Evolutionary conservation across 2,113 vertebrate species (phyloP).

Genomic region (Hystrix brachyura): DNA sequence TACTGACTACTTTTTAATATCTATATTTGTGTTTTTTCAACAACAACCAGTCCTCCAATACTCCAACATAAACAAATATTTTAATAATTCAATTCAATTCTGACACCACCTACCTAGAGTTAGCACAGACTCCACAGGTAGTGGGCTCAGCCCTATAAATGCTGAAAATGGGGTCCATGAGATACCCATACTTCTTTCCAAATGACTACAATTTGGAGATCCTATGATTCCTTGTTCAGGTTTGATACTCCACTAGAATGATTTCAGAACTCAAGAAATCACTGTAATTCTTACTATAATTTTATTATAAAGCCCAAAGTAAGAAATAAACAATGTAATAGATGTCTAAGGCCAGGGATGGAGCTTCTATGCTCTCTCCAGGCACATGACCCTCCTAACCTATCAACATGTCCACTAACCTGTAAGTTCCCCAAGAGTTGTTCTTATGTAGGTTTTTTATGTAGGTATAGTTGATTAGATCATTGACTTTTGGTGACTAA

Average conservation of each 20-base stretch:
- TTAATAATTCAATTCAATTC: neutral
- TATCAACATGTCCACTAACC: neutral
- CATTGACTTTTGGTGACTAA: neutral
- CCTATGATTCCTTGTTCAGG: no score
- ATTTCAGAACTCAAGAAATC: neutral
- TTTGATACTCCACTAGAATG: neutral
- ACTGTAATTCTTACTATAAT: neutral
- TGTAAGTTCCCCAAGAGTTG: neutral
- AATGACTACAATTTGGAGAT: neutral
- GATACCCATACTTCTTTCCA: neutral
- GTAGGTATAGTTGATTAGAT: neutral
- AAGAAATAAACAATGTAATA: neutral
- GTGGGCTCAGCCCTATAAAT: neutral
- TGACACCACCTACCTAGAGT: neutral
- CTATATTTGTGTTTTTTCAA: neutral
- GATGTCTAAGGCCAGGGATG: rapidly evolving
- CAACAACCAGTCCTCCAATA: neutral
- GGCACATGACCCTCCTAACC: neutral
- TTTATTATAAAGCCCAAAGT: neutral
- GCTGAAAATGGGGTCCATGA: neutral
- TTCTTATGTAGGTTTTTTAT: neutral
- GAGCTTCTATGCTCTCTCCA: neutral
- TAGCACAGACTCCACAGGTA: neutral
- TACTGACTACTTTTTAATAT: neutral
- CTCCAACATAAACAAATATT: neutral